Evolutionary conservation across 2,797 vertebrate genomes (phyloP).

Genomic region (Leuciscus waleckii): DNA sequence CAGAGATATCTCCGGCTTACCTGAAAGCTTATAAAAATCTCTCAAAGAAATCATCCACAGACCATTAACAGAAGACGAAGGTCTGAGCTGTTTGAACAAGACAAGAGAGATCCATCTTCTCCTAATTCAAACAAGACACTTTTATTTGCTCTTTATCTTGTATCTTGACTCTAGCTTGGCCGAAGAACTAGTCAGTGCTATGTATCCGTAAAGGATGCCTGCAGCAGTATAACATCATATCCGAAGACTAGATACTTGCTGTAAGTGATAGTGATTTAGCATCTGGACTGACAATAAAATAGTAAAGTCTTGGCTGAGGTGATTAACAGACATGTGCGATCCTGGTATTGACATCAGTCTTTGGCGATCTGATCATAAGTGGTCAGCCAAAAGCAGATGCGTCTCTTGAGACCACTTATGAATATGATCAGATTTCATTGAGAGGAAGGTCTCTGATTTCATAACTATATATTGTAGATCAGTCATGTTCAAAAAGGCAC

Average conservation of each 20-base stretch:
- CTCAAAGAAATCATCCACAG: conserved; percentile 32
- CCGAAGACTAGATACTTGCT: background rate
- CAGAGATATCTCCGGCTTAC: conserved; percentile 39
- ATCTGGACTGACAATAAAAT: conserved; percentile 2
- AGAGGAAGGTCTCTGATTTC: background rate
- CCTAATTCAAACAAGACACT: conserved; percentile 31
- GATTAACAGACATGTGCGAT: conserved; percentile 2
- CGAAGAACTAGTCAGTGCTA: background rate
- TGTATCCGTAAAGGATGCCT: conserved; percentile 6
- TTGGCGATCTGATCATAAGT: background rate
- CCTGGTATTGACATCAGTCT: background rate
- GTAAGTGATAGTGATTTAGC: background rate
- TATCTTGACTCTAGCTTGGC: conserved; percentile 35
- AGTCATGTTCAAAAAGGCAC: too few relatives aligned
- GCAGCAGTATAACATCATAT: conserved; percentile 16
- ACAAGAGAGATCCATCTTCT: conserved; percentile 37
- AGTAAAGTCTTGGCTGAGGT: conserved; percentile 14
- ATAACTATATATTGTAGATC: background rate
- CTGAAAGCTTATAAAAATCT: conserved; percentile 29
- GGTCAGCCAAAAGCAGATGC: background rate
- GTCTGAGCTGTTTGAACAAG: conserved; percentile 29
- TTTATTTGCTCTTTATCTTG: conserved; percentile 35
- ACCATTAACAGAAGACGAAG: conserved; percentile 18
- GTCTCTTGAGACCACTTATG: background rate
- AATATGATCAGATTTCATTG: conserved; percentile 5